A percentile compares a stretch with the other conserved stretches of the same genome.
Evolutionary conservation across 2,113 vertebrate genomes (phyloP).

Genomic region (Grantiella picta): DNA sequence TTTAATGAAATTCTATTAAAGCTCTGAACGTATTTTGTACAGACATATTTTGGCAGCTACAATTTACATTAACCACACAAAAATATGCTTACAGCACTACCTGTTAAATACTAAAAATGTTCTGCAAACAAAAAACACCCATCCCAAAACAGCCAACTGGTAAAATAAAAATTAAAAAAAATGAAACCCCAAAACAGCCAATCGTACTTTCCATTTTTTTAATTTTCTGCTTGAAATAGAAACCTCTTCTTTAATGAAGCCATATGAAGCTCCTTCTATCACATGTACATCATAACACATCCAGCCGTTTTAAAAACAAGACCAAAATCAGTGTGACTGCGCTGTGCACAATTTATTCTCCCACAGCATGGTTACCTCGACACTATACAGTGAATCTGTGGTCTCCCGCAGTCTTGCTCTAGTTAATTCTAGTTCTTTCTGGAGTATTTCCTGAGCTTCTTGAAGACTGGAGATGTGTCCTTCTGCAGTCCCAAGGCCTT

Average conservation of each 20-base stretch:
- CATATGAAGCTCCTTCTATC: neutral
- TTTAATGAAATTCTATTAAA: neutral
- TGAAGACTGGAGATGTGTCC: constrained; percentile 90
- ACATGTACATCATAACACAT: rapidly evolving
- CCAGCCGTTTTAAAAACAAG: neutral
- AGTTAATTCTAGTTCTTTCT: constrained; percentile 90
- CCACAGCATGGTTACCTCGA: constrained; percentile 79
- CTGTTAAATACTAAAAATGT: neutral
- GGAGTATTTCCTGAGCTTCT: constrained; percentile 90
- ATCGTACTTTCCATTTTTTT: neutral
- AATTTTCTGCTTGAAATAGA: neutral
- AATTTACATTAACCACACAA: neutral
- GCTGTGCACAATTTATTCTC: neutral
- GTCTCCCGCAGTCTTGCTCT: constrained; percentile 88
- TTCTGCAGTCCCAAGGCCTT: constrained; percentile 85
- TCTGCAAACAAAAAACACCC: neutral
- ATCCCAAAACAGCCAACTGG: neutral
- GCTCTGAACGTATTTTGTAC: neutral
- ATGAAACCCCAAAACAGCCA: neutral
- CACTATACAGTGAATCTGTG: constrained; percentile 87
- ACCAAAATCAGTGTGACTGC: neutral
- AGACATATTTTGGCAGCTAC: neutral
- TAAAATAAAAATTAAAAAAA: neutral
- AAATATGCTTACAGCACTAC: neutral
- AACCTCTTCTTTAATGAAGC: neutral